A percentile compares a stretch with the other conserved stretches of the same genome.
These are phyloP conservation scores for Sarcophaga bullata DNA, from an alignment of 1,140 invertebrate species.

Conservation along the genomic window DNA sequence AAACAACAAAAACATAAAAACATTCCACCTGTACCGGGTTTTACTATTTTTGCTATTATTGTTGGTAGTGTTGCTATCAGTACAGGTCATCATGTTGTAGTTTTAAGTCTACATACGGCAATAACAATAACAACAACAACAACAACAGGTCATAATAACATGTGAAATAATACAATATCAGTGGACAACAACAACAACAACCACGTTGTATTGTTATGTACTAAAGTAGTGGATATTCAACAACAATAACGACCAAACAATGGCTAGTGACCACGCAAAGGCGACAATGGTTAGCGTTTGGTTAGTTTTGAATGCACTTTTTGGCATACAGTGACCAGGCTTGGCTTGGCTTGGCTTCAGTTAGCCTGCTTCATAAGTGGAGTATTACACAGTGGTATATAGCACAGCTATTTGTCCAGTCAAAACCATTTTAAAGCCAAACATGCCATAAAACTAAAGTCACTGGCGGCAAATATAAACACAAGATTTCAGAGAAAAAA, in stretches of 20 bases:
- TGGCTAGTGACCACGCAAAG: constrained; percentile 32
- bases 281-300: constrained; percentile 26
- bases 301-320: constrained; percentile 35
- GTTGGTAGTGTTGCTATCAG: background rate
- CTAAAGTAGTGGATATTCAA: background rate
- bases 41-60: background rate
- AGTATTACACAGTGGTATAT: background rate
- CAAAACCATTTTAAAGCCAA: constrained; percentile 25
- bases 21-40: background rate
- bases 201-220: no score
- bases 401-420: constrained; percentile 19
- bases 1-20: background rate
- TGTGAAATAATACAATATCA: background rate
- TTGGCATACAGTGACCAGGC: background rate
- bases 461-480: constrained; percentile 7
- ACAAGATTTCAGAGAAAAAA: background rate
- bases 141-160: background rate
- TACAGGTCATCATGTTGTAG: constrained; percentile 17
- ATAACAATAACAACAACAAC: background rate
- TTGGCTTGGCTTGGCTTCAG: background rate
- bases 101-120: background rate
- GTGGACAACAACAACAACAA: background rate
- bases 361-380: background rate
- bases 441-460: constrained; percentile 32
- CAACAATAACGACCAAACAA: background rate